Percentiles rank a stretch among this genome's conserved stretches.
Conservation (phyloP, 2,888 invertebrate species). For the Seira ritae region DNA sequence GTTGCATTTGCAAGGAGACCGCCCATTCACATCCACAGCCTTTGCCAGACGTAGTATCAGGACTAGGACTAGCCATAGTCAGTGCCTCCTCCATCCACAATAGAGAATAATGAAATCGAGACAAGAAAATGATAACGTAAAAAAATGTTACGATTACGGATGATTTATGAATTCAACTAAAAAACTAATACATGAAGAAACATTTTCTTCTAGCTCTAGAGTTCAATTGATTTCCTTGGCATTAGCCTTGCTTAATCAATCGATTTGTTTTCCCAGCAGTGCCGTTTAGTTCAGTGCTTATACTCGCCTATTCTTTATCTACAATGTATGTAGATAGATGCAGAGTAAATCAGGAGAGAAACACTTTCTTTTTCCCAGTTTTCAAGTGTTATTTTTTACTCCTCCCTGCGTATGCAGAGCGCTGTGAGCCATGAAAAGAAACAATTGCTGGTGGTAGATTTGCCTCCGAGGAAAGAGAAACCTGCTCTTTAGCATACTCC, state of each 20-base stretch:
- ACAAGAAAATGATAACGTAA: slow-evolving; percentile 17
- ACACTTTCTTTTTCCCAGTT: not conserved
- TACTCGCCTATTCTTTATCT: not conserved
- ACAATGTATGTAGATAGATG: not conserved
- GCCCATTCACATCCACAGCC: too few species aligned
- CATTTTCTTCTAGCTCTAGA: not conserved
- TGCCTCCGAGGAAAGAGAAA: not conserved
- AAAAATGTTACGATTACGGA: slow-evolving; percentile 21
- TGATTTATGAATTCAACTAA: slow-evolving; percentile 17
- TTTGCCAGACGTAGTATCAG: too few species aligned
- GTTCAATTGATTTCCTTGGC: slow-evolving; percentile 16
- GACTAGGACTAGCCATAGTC: not conserved
- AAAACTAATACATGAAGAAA: not conserved
- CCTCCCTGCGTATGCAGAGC: not conserved
- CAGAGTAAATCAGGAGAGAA: not conserved
- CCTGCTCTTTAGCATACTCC: not conserved
- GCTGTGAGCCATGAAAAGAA: too few species aligned
- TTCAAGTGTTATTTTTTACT: not conserved
- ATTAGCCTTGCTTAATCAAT: slow-evolving; percentile 16
- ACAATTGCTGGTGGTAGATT: not conserved
- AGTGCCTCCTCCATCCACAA: not conserved
- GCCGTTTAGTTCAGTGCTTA: not conserved
- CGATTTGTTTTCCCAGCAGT: slow-evolving; percentile 19
- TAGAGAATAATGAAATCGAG: slow-evolving; percentile 18
- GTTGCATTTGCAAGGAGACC: not conserved